Conservation (phyloP, 2,797 vertebrate genomes). For the Eulemur mongoz region DNA sequence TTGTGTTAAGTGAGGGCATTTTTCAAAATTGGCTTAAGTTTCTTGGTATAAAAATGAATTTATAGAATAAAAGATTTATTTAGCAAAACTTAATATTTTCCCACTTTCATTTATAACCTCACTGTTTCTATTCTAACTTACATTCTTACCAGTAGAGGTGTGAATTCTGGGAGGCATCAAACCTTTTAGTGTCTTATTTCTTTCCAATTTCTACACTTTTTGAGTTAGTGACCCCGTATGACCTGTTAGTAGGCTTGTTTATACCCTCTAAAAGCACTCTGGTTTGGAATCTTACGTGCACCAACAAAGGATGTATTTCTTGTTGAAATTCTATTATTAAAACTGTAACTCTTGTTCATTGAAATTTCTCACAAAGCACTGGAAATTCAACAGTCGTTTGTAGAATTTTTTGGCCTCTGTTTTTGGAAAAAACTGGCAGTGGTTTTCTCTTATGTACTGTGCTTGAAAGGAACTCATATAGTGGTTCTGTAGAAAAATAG, state of each 20-base stretch:
- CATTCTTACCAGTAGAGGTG: background rate
- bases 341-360: slow-evolving; percentile 42
- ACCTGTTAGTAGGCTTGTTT: slow-evolving; percentile 10
- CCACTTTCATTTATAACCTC: slow-evolving; percentile 9
- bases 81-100: background rate
- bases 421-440: slow-evolving; percentile 27
- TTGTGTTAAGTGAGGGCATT: slow-evolving; percentile 19
- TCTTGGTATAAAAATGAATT: slow-evolving; percentile 31
- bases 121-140: slow-evolving; percentile 11
- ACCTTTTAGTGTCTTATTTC: background rate
- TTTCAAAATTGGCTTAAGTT: slow-evolving; percentile 48
- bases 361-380: slow-evolving; percentile 48
- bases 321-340: slow-evolving; percentile 44
- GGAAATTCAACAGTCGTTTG: slow-evolving; percentile 33
- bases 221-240: slow-evolving; percentile 12
- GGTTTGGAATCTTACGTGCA: background rate
- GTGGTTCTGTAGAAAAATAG: background rate
- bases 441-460: background rate
- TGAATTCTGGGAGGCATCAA: background rate
- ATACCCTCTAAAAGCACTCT: background rate
- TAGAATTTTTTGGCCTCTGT: slow-evolving; percentile 1
- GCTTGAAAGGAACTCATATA: background rate
- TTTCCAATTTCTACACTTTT: background rate
- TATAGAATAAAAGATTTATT: slow-evolving; percentile 7
- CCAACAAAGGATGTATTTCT: slow-evolving; percentile 44